A percentile compares a stretch with the other conserved stretches of the same genome.
Evolutionary conservation across 1,140 invertebrate species (phyloP).

Genomic region (Platyscapa corneri): DNA sequence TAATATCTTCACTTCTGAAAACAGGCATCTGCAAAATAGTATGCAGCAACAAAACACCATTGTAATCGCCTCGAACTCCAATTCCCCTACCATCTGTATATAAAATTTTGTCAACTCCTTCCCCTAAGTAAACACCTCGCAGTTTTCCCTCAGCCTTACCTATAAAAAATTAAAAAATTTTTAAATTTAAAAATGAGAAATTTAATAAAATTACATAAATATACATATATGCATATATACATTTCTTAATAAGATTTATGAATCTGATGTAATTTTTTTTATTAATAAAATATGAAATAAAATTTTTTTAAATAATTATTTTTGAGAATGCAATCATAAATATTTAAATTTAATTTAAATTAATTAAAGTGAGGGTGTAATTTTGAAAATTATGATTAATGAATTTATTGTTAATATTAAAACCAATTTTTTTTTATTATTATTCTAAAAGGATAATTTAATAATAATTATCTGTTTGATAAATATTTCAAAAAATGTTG

Average conservation of each 20-base stretch:
- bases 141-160: conserved; percentile 76
- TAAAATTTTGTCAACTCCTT: conserved; percentile 85
- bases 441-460: too few relatives aligned
- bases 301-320: too few relatives aligned
- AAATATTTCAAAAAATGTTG: too few relatives aligned
- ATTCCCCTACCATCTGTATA: conserved; percentile 87
- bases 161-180: conserved; percentile 58
- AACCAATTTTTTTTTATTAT: too few relatives aligned
- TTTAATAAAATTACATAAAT: background rate
- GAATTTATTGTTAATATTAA: too few relatives aligned
- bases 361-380: too few relatives aligned
- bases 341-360: too few relatives aligned
- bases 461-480: too few relatives aligned
- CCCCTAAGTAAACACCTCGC: conserved; percentile 82
- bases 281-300: too few relatives aligned
- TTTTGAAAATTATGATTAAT: too few relatives aligned
- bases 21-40: conserved; percentile 90
- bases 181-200: background rate
- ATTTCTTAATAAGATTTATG: background rate
- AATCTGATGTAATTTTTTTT: background rate
- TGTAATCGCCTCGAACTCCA: conserved; percentile 90
- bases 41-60: conserved; percentile 90
- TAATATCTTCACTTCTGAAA: conserved; percentile 81
- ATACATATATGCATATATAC: too few relatives aligned
- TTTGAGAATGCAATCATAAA: too few relatives aligned